Conservation (phyloP, 2,888 invertebrate species). For the Lepidocyrtoides sp. region DNA sequence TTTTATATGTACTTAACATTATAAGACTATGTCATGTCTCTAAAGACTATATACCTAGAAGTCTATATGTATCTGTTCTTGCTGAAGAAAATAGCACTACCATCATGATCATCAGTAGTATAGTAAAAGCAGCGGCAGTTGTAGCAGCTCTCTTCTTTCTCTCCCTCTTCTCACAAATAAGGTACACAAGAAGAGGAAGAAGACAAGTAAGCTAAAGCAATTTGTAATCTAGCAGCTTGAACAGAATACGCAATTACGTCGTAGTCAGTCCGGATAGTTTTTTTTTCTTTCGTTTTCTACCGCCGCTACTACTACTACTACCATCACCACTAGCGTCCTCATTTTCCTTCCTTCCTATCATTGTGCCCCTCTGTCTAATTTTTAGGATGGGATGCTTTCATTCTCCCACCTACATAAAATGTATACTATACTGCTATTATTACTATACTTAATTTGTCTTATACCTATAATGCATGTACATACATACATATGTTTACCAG, state of each 20-base stretch:
- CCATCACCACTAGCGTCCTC: neutral
- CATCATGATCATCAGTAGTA: slow-evolving; percentile 60
- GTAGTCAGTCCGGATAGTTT: slow-evolving; percentile 32
- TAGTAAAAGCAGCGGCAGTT: slow-evolving; percentile 46
- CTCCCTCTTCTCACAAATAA: slow-evolving; percentile 41
- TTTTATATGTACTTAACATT: no score
- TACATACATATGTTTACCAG: neutral
- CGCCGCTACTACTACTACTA: slow-evolving; percentile 2
- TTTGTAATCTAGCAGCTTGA: slow-evolving; percentile 78
- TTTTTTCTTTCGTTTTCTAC: slow-evolving; percentile 23
- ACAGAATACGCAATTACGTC: slow-evolving; percentile 75
- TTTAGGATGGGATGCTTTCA: slow-evolving; percentile 35
- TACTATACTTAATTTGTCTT: neutral
- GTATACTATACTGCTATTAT: no score
- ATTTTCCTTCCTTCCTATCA: slow-evolving; percentile 30
- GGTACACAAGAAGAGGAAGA: slow-evolving; percentile 41
- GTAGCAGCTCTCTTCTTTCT: neutral
- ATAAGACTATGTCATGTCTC: neutral
- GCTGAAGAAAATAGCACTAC: slow-evolving; percentile 27
- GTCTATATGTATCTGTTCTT: neutral
- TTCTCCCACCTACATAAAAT: neutral
- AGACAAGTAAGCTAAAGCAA: slow-evolving; percentile 66
- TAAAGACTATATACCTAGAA: slow-evolving; percentile 9
- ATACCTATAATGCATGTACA: neutral
- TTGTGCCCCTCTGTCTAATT: slow-evolving; percentile 55